Conservation (phyloP, 2,113 vertebrate genomes). For the Pterocles burchelli region DNA sequence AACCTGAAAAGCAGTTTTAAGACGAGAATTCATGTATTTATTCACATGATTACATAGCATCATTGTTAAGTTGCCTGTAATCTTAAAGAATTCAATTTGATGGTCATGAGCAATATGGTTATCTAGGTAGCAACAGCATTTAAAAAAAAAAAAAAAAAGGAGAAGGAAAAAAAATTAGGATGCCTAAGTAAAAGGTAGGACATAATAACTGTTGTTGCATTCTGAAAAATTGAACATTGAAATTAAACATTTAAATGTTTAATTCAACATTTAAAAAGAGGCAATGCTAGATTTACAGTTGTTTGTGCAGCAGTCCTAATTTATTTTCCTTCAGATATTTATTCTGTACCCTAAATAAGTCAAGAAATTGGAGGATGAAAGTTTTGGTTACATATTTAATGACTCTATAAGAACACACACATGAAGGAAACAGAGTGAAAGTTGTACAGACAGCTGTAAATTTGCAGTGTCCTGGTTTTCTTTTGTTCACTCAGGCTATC, state of each 20-base stretch:
- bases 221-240: neutral
- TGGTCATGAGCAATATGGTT: neutral
- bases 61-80: neutral
- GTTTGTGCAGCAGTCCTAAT: neutral
- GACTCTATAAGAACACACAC: neutral
- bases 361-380: neutral
- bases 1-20: neutral
- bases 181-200: neutral
- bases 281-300: neutral
- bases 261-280: neutral
- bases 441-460: neutral
- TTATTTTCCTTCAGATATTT: slow-evolving; percentile 31
- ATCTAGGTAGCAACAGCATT: neutral
- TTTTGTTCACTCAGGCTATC: neutral
- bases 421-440: neutral
- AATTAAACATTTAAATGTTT: neutral
- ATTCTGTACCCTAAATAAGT: slow-evolving; percentile 37
- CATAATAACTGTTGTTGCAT: neutral
- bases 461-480: neutral
- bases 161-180: neutral
- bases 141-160: neutral
- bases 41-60: neutral
- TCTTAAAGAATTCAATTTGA: neutral
- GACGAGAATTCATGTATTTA: neutral
- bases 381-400: slow-evolving; percentile 22